Evolutionary conservation across 1,140 invertebrate species (phyloP), one percentile per base, ranked within the genome.

Genomic region (Odontomachus brunneus): DNA sequence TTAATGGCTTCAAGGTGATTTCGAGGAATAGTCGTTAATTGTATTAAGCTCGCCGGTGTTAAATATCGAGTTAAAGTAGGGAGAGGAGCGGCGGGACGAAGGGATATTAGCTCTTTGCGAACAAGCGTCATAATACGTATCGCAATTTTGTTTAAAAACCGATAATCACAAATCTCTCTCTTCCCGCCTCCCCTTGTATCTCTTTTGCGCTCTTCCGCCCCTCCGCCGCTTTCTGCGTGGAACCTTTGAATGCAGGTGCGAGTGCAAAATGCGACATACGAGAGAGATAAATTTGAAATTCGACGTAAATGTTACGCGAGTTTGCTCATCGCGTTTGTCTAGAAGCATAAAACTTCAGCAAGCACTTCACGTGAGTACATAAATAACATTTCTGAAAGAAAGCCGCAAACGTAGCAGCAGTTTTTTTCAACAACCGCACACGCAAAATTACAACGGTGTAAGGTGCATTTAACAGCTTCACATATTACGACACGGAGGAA

Each of bases 1-100:
- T 76, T 76, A 66, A 76, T 76, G 73, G 44, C 24, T 66, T 66
- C 5, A n/a, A 66, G 60, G 66, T 48, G 26, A 15, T 75, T 51
- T 38, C 15, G 73, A 76, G 73, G 53, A 53, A 53, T 38, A 33
- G 11, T 66, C 15, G 60, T 9, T 26, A 76, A 76, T 29, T 22
- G 51, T 24, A 19, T 76, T 76, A 66, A 66, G 29, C 17, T 66
- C 60, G 53, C 51, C 24, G 73, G 53, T 53, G 26, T 66, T 76
- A 76, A 33, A 76, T 53, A 76, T 76, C 19, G 73, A 51, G 15
- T 76, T 66, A 66, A 53, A 66, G 60, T n/a, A 5, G 15, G 66
- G 26, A 60, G 73, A 7, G 38, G 38, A n/a, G n/a, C n/a, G n/a
- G n/a, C n/a, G n/a, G n/a, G n/a, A n/a, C n/a, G n/a, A n/a, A n/a